Percentiles rank a stretch among this genome's conserved stretches.
These are phyloP conservation scores for Urocolius indicus DNA, from an alignment of 2,113 vertebrate genomes.

Conservation along the genomic window DNA sequence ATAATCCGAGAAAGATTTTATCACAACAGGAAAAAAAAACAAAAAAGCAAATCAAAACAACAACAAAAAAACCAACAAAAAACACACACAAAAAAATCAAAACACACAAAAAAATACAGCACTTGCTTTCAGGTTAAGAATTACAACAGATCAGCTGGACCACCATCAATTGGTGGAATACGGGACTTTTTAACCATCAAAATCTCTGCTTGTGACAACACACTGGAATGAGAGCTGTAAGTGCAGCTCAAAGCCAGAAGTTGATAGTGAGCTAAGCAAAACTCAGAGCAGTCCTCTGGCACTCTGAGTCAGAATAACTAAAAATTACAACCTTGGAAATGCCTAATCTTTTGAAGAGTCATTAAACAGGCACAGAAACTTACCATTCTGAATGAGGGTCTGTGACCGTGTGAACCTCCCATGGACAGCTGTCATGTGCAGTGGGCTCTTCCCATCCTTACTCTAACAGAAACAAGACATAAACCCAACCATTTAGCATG, in stretches of 20 bases:
- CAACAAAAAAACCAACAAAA: too few species aligned
- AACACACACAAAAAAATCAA: too few species aligned
- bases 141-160: neutral
- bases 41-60: too few species aligned
- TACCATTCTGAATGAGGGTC: slow-evolving; percentile 97
- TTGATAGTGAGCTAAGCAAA: neutral
- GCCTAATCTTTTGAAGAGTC: neutral
- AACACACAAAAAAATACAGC: neutral
- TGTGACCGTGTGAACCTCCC: slow-evolving; percentile 95
- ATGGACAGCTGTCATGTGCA: slow-evolving; percentile 96
- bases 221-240: accelerated
- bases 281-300: neutral
- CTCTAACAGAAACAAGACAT: slow-evolving; percentile 79
- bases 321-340: neutral
- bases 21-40: too few species aligned
- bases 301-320: neutral
- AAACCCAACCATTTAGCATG: neutral
- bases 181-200: neutral
- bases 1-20: neutral
- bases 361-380: slow-evolving; percentile 18
- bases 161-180: neutral
- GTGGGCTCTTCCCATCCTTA: slow-evolving; percentile 94
- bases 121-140: neutral
- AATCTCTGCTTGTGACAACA: neutral
- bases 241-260: neutral